These are phyloP conservation scores for Xiphias gladius DNA, from an alignment of 2,113 vertebrate species.

Conservation along the genomic window DNA sequence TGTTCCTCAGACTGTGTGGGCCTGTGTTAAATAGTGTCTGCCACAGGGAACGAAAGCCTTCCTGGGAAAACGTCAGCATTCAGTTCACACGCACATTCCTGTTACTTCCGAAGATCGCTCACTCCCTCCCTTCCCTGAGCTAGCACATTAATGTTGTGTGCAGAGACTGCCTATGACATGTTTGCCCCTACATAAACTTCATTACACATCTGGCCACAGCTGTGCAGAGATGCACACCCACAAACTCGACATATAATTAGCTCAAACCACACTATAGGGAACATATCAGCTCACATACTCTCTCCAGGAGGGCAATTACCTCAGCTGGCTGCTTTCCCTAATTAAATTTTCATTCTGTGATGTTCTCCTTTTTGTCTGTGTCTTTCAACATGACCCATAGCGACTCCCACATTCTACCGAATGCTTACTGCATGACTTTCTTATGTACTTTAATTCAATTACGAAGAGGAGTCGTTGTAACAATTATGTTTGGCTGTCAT, in stretches of 20 bases:
- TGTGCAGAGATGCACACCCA: conserved; percentile 5
- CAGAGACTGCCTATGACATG: conserved; percentile 10
- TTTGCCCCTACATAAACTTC: conserved; percentile 34
- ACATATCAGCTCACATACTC: background rate
- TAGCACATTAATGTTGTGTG: background rate
- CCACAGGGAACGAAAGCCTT: too few relatives aligned
- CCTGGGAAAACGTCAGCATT: too few relatives aligned
- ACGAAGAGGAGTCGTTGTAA: background rate
- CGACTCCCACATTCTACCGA: background rate
- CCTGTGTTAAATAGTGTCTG: too few relatives aligned
- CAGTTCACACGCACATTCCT: background rate
- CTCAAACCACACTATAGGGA: background rate
- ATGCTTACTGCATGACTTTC: background rate
- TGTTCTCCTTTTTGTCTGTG: background rate
- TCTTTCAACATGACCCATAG: conserved; percentile 34
- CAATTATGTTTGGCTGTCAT: background rate
- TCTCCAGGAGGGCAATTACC: conserved; percentile 8
- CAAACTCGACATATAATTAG: background rate
- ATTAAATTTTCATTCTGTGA: conserved; percentile 39
- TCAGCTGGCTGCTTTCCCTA: conserved; percentile 5
- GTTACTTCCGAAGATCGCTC: background rate
- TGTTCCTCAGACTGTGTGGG: too few relatives aligned
- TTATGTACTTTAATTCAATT: background rate
- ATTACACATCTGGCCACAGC: conserved; percentile 55
- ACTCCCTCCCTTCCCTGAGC: conserved; percentile 1